Percentiles rank a stretch among this genome's conserved stretches.
Conservation (phyloP, 2,113 vertebrate species). For the Melanotaenia duboulayi region DNA sequence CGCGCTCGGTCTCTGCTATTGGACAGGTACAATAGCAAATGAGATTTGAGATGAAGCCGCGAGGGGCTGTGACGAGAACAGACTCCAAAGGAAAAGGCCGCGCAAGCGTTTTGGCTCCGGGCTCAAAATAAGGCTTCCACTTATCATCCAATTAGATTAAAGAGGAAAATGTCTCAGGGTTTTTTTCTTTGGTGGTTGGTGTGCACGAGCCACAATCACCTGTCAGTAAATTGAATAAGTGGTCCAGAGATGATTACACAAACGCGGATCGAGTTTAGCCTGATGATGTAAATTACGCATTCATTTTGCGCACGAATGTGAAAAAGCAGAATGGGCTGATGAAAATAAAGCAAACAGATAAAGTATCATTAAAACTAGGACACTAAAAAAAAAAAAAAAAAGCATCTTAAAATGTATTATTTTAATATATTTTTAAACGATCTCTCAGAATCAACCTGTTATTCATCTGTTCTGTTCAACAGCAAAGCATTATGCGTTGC, state of each 20-base stretch:
- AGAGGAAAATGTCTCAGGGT: constrained; percentile 53
- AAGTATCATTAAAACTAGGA: too few species aligned
- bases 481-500: constrained; percentile 19
- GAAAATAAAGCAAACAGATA: too few species aligned
- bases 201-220: constrained; percentile 50
- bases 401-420: neutral
- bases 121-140: constrained; percentile 57
- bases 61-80: constrained; percentile 66
- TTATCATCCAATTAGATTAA: constrained; percentile 76
- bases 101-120: constrained; percentile 67
- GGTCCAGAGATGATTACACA: constrained; percentile 30
- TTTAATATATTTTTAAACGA: neutral
- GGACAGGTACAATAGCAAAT: constrained; percentile 88
- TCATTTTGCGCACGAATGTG: constrained; percentile 39
- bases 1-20: constrained; percentile 84
- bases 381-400: neutral
- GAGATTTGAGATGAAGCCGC: constrained; percentile 80
- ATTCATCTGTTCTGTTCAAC: constrained; percentile 21
- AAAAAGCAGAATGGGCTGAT: neutral
- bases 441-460: neutral
- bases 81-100: constrained; percentile 59
- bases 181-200: constrained; percentile 17
- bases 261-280: neutral
- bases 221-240: constrained; percentile 66
- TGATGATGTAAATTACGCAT: constrained; percentile 34